Conservation (phyloP, 2,888 invertebrate genomes). For the Tipula unca region DNA sequence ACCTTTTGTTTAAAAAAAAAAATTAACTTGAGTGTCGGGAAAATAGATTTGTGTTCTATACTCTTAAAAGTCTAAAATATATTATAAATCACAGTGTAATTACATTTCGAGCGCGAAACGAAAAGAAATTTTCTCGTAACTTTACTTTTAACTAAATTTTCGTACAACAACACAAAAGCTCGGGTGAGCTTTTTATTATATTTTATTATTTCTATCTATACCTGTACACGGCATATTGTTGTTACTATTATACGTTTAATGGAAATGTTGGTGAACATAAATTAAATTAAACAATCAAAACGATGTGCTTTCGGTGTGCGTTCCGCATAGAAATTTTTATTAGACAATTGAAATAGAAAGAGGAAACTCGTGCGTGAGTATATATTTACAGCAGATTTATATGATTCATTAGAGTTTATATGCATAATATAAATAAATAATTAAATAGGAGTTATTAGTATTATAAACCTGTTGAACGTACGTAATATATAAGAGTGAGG, state of each 20-base stretch:
- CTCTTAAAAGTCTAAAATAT: neutral
- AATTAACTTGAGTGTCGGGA: neutral
- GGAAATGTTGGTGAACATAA: neutral
- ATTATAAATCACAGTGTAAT: slow-evolving; percentile 3
- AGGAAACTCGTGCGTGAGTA: neutral
- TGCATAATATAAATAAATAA: no score
- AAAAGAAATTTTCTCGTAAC: neutral
- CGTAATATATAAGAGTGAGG: neutral
- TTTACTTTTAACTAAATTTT: neutral
- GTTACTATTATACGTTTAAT: neutral
- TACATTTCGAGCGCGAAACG: neutral
- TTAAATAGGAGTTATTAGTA: neutral
- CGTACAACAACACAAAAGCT: neutral
- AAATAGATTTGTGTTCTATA: neutral
- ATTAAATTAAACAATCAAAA: slow-evolving; percentile 1
- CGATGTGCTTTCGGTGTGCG: neutral
- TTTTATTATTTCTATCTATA: neutral
- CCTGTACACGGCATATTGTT: neutral
- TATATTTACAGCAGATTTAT: neutral
- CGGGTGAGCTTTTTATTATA: neutral
- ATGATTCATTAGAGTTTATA: neutral
- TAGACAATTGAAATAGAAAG: neutral
- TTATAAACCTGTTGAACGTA: neutral
- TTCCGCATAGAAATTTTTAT: neutral
- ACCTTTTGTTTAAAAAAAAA: neutral